Base-by-base conservation (phyloP, 1,140 invertebrate species). In the Lepidostoma basale region DNA sequence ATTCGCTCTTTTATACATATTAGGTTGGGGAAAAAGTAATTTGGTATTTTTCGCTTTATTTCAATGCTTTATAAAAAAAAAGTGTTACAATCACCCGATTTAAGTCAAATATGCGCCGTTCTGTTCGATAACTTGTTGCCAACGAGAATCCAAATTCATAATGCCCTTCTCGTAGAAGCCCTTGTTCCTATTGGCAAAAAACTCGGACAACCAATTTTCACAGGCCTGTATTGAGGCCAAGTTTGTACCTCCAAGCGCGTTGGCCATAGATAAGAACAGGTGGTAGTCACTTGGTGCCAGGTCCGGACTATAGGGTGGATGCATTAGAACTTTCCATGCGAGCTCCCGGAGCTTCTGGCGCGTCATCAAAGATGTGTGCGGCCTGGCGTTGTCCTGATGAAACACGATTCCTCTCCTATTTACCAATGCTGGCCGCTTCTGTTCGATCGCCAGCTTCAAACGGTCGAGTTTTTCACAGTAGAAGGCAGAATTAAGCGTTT, bases 331-430 rank as follows among this genome's bases (percentile, higher is more conserved):
- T 52, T 25, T 16, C 25, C 25, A 25, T 52, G 20, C 23, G 26
- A 52, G 47, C 47, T 52, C 22, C 26, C 47, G 47, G 47, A 52
- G 47, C 47, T 52, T 52, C 47, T 52, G 47, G 26, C 47, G 47
- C 22, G 20, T 52, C 47, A 52, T 45, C 42, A 45, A 45, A 2
- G 42, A 45, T 45, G 42, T 45, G 42, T 45, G 42, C 42, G 42
- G 42, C 42, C 42, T 45, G 42, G 42, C 42, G 42, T 45, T 45
- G 42, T 45, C 42, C 42, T 45, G 42, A 45, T 45, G 42, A 45
- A 45, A 45, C 42, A 45, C 42, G 42, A 45, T 45, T 45, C 42
- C 42, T 14, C 42, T 45, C 42, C 42, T 45, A 45, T 45, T 45
- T 18, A 45, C 14, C 42, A 45, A 45, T 45, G 42, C 42, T 45